Evolutionary conservation across 2,888 invertebrate genomes (phyloP), one percentile per base, ranked within the genome.

Genomic region (Blera fallax): DNA sequence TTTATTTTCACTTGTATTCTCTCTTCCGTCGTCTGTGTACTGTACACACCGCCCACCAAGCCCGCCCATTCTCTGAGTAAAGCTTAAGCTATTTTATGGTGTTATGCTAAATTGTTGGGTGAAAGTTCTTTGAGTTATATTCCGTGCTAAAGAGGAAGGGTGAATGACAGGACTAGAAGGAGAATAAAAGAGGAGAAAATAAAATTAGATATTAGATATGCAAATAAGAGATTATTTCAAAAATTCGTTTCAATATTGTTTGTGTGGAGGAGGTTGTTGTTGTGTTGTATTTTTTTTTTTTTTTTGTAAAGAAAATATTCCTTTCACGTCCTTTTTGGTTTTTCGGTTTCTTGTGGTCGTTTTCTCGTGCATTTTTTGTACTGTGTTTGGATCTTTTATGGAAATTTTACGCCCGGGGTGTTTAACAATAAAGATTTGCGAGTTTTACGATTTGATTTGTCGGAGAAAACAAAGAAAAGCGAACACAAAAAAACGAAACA

Each of bases 401-500:
- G 40, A 85, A 85, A 76, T 85, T 67, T 62, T 77, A 56, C 67
- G 81, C 81, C 77, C 69, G 10, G 60, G 65, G 85, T 81, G 85
- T 85, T 81, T 67, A 70, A 77, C 81, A 81, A 72, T 85, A 72
- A 85, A 85, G 81, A 85, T 81, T 85, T 80, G 77, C 50, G 70
- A 73, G 85, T 76, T 85, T 85, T 81, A 81, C 80, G 81, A 85
- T 85, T 76, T 85, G 85, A 85, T 85, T 80, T 85, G 65, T 21
- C 16, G n/a, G 14, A 14, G 37, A 43, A 70, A 62, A 48, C 27
- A 56, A 45, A 48, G 27, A 45, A 18, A 45, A 21, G 27, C 14
- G 32, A 27, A 29, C n/a, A n/a, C n/a, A n/a, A n/a, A n/a, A n/a
- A n/a, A n/a, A n/a, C n/a, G n/a, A n/a, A n/a, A n/a, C n/a, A n/a